Base-by-base conservation (phyloP, 30 jellyfish, hydroid and myxozoan species). In the Aurelia aurita complex sp. Pacific region DNA sequence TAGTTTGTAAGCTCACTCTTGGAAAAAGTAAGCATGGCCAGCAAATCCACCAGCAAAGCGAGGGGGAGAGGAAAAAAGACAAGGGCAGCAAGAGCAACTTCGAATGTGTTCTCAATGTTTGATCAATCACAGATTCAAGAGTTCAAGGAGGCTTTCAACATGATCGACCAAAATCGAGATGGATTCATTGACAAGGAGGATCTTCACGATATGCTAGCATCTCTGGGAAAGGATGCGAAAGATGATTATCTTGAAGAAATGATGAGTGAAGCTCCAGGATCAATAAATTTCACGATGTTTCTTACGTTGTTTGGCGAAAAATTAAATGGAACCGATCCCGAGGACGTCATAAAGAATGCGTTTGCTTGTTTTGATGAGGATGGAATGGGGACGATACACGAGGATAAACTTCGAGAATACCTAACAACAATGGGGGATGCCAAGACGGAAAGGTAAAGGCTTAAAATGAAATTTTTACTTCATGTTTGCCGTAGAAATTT, bases 261-360 rank as follows among this genome's bases (percentile, higher is more conserved):
- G 99, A 90, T 96, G 98, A 96, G 91, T 69, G 99, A 96, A 89
- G 99, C 99, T 33, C 99, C 99, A 18, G 99, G 99, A 13, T 97
- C 98, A 8, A 96, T 96, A 34, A 96, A 96, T 85, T 96, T 96
- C 88, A 96, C 99, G 7, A 96, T 96, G 99, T 96, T 96, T 79
- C 87, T 96, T 62, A 96, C 99, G 90, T 72, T 96, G 36, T 96
- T 74, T 68, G 99, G 99, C 6, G 99, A 96, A 63, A 90, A 90
- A 77, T 73, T 96, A 81, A 90, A 88, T 71, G 99, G 99, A 13
- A 96, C 99, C 10, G 99, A 96, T 75, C 99, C 99, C 12, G 99
- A 96, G 74, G 99, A 96, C 68, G 99, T 96, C 16, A 96, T 96
- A 65, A 86, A 85, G 72, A 96, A 96, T 66, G 99, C 99, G 76